phyloP scores from a whole-genome alignment of 2,113 vertebrate genomes.

The Rhea pennata region DNA sequence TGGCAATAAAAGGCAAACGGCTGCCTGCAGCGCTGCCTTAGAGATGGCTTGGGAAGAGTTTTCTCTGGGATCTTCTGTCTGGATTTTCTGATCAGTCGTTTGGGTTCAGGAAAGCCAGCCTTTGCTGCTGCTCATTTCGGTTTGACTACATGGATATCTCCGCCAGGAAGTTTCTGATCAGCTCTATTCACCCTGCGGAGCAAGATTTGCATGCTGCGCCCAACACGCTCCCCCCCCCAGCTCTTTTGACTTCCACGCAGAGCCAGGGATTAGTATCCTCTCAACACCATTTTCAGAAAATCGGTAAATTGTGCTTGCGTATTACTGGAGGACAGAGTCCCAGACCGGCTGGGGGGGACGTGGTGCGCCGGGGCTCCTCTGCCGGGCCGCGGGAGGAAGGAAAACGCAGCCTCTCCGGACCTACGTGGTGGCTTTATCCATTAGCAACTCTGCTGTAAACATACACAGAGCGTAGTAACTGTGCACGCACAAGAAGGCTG shows the following conservation, averaged over 20 bases:
- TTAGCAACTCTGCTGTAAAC: background rate
- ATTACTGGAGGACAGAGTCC: background rate
- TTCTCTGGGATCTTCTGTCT: background rate
- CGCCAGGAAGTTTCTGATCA: background rate
- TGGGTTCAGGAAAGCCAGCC: background rate
- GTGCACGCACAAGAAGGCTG: background rate
- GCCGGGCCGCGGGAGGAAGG: background rate
- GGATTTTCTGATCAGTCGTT: background rate
- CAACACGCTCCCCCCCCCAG: background rate
- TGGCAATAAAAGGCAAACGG: conserved; percentile 42
- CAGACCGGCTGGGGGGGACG: background rate
- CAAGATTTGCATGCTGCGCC: background rate
- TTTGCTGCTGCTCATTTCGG: background rate
- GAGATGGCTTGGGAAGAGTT: background rate
- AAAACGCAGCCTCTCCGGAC: background rate
- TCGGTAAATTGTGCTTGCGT: background rate
- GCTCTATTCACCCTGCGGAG: background rate
- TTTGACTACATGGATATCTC: background rate
- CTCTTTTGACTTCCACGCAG: background rate
- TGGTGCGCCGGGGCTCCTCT: background rate
- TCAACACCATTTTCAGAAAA: background rate
- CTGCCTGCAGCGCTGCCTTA: background rate
- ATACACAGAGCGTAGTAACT: background rate
- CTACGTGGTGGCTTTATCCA: background rate
- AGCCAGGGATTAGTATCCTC: background rate